phyloP scores from a whole-genome alignment of 53 echinoderm and acorn worm genomes.

The Temnopleurus reevesii region DNA sequence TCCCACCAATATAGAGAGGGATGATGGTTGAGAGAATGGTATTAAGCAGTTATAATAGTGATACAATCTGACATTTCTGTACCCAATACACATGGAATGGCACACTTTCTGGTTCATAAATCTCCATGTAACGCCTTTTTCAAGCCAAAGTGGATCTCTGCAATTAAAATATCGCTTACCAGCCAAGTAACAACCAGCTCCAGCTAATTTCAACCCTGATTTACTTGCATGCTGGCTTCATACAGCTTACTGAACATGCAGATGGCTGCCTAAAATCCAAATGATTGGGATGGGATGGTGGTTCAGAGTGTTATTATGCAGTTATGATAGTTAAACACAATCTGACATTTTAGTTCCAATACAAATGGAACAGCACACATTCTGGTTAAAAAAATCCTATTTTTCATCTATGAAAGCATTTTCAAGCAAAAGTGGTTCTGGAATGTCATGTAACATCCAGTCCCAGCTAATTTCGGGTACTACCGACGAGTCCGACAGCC shows the following conservation, averaged over 20 bases:
- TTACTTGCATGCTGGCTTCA: not conserved
- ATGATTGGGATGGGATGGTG: not conserved
- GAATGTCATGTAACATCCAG: constrained; percentile 26
- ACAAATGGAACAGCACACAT: not conserved
- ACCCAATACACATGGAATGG: not conserved
- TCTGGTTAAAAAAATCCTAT: not conserved
- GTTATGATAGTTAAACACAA: not conserved
- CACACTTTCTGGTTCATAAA: too few relatives aligned
- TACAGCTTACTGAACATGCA: too few relatives aligned
- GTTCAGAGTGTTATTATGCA: not conserved
- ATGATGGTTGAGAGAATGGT: too few relatives aligned
- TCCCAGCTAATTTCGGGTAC: constrained; percentile 19
- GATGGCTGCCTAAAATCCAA: not conserved
- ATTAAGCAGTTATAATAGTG: too few relatives aligned
- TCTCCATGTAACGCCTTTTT: too few relatives aligned
- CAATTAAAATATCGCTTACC: too few relatives aligned
- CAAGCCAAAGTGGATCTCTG: too few relatives aligned
- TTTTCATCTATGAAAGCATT: too few relatives aligned
- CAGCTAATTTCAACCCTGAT: not conserved
- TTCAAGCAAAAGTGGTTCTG: not conserved
- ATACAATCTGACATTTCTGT: too few relatives aligned
- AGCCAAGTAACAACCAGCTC: not conserved
- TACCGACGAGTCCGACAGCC: too few relatives aligned
- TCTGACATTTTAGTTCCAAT: not conserved
- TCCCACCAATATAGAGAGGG: too few relatives aligned